phyloP scores from a whole-genome alignment of 2,888 invertebrate genomes.

The Hanleya hanleyi region DNA sequence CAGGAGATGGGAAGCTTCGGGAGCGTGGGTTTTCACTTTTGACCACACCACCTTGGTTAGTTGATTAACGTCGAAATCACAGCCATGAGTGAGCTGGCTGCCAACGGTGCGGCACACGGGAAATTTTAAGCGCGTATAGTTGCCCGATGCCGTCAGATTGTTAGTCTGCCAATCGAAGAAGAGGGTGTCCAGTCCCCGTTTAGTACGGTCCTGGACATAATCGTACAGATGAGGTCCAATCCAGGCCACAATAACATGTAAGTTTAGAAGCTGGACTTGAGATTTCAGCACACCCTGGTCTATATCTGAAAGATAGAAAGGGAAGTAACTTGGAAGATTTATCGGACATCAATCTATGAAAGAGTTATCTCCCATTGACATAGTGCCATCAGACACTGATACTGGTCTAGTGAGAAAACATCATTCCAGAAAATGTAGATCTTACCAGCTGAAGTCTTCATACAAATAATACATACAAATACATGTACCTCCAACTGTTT shows the following conservation, averaged over 20 bases:
- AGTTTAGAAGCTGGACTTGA: slow-evolving; percentile 74
- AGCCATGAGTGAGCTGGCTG: slow-evolving; percentile 71
- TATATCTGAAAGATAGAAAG: slow-evolving; percentile 49
- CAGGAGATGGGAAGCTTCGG: slow-evolving; percentile 70
- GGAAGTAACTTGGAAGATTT: too few relatives aligned
- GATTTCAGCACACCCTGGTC: slow-evolving; percentile 51
- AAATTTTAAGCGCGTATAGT: slow-evolving; percentile 78
- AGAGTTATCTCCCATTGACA: too few relatives aligned
- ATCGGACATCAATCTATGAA: too few relatives aligned
- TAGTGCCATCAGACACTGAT: too few relatives aligned
- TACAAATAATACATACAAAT: too few relatives aligned
- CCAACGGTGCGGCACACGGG: slow-evolving; percentile 77
- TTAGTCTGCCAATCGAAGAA: slow-evolving; percentile 82
- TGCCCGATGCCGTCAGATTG: slow-evolving; percentile 73
- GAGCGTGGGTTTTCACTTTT: slow-evolving; percentile 77
- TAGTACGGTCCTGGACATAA: slow-evolving; percentile 64
- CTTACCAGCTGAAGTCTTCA: too few relatives aligned
- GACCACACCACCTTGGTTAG: slow-evolving; percentile 81
- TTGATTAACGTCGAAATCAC: slow-evolving; percentile 82
- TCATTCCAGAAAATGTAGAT: too few relatives aligned
- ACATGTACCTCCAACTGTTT: too few relatives aligned
- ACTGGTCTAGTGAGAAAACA: too few relatives aligned
- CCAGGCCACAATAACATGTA: slow-evolving; percentile 82
- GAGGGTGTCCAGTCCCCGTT: slow-evolving; percentile 75
- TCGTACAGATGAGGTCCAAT: slow-evolving; percentile 78